Evolutionary conservation across 30 jellyfish, hydroid and myxozoan species (phyloP).

Genomic region (Aurelia aurita complex sp. Pacific): DNA sequence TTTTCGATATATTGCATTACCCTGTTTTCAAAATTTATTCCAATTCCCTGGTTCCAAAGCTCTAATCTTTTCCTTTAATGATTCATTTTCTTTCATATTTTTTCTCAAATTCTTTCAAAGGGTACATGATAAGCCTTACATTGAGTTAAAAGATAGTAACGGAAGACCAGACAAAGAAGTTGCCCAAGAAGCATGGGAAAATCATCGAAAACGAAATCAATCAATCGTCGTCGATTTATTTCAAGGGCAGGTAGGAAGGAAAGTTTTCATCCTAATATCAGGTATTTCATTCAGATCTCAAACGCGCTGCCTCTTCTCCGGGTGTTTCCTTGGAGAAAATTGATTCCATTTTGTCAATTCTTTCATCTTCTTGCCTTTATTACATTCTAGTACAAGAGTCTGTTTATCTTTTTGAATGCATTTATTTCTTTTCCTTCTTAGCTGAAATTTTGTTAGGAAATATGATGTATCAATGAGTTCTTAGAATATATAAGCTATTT

Average conservation of each 20-base stretch:
- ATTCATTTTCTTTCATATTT: not conserved
- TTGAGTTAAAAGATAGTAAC: constrained; percentile 94
- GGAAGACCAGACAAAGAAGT: constrained; percentile 97
- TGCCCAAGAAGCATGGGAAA: constrained; percentile 99
- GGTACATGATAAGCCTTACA: constrained; percentile 97
- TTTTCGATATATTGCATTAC: no score
- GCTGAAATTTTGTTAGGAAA: constrained; percentile 56
- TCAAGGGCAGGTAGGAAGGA: constrained; percentile 89
- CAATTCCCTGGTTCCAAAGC: no score
- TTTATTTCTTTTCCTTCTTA: not conserved
- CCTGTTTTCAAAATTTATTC: no score
- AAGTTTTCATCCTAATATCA: not conserved
- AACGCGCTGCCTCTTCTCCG: not conserved
- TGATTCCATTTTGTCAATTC: no score
- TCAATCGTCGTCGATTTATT: constrained; percentile 95
- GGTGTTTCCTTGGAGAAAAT: no score
- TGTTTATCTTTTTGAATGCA: no score
- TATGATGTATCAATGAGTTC: no score
- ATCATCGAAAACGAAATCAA: constrained; percentile 94
- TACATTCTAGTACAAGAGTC: no score
- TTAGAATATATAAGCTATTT: no score
- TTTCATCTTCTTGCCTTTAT: no score
- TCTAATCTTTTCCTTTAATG: no score
- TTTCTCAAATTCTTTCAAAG: constrained; percentile 14
- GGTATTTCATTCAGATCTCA: no score